Base-by-base conservation (phyloP, 2,888 invertebrate species). In the Temnothorax unifasciatus region DNA sequence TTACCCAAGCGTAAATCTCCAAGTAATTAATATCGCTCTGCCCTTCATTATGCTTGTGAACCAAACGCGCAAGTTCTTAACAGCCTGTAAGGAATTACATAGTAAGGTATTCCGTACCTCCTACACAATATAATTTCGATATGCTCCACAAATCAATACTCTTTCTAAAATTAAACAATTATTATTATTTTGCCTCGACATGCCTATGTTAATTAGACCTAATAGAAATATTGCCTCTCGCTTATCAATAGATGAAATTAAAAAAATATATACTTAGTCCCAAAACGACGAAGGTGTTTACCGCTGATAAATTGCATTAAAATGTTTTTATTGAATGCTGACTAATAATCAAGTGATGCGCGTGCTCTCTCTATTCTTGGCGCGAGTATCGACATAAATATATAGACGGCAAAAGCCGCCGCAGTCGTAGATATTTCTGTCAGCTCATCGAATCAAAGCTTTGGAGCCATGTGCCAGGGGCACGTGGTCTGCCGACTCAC, bases 301-400 rank as follows among this genome's bases (percentile, higher is more conserved):
- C 21, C 57, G 57, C 18, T 59, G 47, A 64, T 25, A 34, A n/a
- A 11, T 1, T 47, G 25, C 25, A 34, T 77, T 69, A 81, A 79
- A 73, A 86, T 77, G 54, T 81, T 81, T 81, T 81, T 82, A 83
- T 86, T 71, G 76, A 85, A 77, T 11, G 66, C 85, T 87, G 89
- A 90, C 88, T 85, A 88, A 91, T 81, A 87, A 86, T 91, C 89
- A 85, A 90, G 82, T 89, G 85, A 88, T 85, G 85, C 89, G 75
- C 86, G 85, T 90, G 86, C 66, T 85, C 83, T 83, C 83, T 83
- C 90, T 89, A 91, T 89, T 92, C 85, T 90, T 84, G 86, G 86
- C 87, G 81, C 82, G 83, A 61, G 59, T 84, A 87, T 89, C 88
- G 86, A 85, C 74, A 66, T 71, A 83, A 85, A 79, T 86, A 47